Evolutionary conservation across 2,113 vertebrate species (phyloP).

Genomic region (Sapayoa aenigma): DNA sequence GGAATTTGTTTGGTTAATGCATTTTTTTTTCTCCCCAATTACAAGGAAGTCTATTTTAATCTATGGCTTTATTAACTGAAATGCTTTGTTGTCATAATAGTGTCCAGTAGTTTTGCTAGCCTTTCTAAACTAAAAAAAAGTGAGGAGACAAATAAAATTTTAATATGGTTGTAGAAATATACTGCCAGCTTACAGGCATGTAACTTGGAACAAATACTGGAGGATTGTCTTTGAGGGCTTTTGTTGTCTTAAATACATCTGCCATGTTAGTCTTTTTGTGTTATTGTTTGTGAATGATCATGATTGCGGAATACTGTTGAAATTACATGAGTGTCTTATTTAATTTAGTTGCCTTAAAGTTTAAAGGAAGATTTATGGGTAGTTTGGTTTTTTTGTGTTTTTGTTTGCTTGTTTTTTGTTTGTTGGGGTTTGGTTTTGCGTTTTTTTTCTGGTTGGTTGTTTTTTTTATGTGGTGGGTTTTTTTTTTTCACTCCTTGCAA

Average conservation of each 20-base stretch:
- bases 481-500: not conserved
- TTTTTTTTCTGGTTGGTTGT: too few relatives aligned
- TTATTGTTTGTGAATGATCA: not conserved
- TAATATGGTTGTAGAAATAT: not conserved
- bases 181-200: not conserved
- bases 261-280: not conserved
- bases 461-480: too few relatives aligned
- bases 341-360: not conserved
- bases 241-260: not conserved
- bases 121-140: not conserved
- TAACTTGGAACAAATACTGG: not conserved
- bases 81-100: not conserved
- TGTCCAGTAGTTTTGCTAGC: not conserved
- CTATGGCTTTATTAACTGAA: not conserved
- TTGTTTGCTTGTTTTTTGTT: too few relatives aligned
- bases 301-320: not conserved
- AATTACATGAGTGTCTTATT: not conserved
- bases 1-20: not conserved
- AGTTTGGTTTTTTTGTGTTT: not conserved
- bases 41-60: not conserved
- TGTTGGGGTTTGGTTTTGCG: too few relatives aligned
- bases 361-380: not conserved
- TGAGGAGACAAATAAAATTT: accelerated
- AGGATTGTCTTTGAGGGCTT: not conserved
- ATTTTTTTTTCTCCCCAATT: not conserved